Evolutionary conservation across 2,888 invertebrate genomes (phyloP).

Genomic region (Schizaphis graminum): DNA sequence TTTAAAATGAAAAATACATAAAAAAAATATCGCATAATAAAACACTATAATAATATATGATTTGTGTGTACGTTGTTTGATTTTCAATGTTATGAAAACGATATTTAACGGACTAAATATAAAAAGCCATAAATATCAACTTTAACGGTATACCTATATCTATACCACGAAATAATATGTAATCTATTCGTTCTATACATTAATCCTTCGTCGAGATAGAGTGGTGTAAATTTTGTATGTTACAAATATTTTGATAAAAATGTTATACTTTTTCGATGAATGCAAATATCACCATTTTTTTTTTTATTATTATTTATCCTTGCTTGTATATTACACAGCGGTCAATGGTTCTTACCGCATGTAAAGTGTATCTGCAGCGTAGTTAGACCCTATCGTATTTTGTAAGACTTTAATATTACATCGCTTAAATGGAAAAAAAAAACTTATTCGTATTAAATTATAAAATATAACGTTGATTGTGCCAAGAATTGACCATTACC

Average conservation of each 20-base stretch:
- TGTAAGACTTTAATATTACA: not conserved
- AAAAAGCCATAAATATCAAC: constrained; percentile 15
- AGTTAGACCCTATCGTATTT: not conserved
- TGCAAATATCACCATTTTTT: not conserved
- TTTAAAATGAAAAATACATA: constrained; percentile 9
- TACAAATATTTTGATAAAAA: constrained; percentile 3
- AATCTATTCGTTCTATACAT: not conserved
- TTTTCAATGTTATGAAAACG: not conserved
- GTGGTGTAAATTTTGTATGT: not conserved
- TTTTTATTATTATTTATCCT: not conserved
- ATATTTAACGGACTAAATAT: not conserved
- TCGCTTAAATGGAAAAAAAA: not conserved
- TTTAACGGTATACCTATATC: not conserved
- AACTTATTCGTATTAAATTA: not conserved
- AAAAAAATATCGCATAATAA: not conserved
- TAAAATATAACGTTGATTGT: not conserved
- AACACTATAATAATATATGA: not conserved
- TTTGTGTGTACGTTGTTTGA: not conserved
- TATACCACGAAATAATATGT: not conserved
- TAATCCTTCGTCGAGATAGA: not conserved
- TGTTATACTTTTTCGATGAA: not conserved
- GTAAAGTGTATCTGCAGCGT: not conserved
- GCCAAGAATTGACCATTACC: constrained; percentile 31
- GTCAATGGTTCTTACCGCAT: not conserved
- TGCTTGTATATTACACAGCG: not conserved